A percentile compares a stretch with the other conserved stretches of the same genome.
These are phyloP conservation scores for Oligia latruncula DNA, from an alignment of 2,888 invertebrate genomes.

Conservation along the genomic window DNA sequence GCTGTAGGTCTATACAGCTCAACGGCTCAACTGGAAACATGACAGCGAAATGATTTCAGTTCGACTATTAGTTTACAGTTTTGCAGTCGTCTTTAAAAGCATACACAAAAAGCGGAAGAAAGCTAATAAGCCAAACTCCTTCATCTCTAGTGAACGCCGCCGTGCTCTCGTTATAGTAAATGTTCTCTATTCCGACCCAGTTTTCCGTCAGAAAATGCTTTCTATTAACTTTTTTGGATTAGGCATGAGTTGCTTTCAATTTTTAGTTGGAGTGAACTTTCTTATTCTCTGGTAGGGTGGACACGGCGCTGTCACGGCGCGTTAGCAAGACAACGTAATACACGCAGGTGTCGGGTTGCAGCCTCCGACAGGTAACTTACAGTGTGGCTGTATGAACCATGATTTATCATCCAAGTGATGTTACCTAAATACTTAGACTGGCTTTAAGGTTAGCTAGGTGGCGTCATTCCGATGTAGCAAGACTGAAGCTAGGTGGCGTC, in stretches of 20 bases:
- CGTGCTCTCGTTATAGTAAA: background rate
- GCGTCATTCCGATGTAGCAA: background rate
- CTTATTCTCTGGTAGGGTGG: background rate
- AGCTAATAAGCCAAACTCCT: background rate
- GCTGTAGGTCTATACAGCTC: background rate
- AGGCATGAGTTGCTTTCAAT: too few species aligned
- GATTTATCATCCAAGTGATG: background rate
- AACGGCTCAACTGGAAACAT: background rate
- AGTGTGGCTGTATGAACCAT: background rate
- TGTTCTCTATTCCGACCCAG: background rate
- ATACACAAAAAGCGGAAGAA: background rate
- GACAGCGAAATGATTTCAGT: background rate
- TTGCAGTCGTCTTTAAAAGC: background rate
- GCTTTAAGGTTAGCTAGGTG: background rate
- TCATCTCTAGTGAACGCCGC: background rate
- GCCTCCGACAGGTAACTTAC: conserved; percentile 29
- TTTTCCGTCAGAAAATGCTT: background rate
- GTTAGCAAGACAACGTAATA: conserved; percentile 62
- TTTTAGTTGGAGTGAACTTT: conserved; percentile 9
- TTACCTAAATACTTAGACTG: background rate
- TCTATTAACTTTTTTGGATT: background rate
- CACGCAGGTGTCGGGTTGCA: conserved; percentile 53
- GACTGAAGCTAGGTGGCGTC: too few species aligned
- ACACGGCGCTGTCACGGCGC: conserved; percentile 50
- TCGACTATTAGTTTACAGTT: background rate